Evolutionary conservation across 2,113 vertebrate genomes (phyloP).

Genomic region (Hystrix cristata): DNA sequence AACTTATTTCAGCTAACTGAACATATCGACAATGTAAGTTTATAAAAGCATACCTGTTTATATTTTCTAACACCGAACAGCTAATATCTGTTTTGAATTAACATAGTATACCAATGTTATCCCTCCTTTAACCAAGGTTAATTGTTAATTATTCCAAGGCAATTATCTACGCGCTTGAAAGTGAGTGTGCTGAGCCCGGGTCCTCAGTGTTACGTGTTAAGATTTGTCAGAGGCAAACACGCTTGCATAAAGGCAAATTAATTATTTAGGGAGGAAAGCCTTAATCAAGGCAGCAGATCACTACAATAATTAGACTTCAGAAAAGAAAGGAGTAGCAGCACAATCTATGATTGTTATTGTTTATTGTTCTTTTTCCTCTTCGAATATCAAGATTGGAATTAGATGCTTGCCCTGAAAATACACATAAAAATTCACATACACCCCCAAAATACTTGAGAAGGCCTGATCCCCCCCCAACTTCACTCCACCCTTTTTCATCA

Average conservation of each 20-base stretch:
- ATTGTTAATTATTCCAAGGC: slow-evolving; percentile 79
- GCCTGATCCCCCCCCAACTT: not conserved
- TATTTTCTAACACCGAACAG: slow-evolving; percentile 62
- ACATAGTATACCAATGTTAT: slow-evolving; percentile 58
- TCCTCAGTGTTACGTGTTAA: slow-evolving; percentile 44
- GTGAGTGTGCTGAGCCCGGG: slow-evolving; percentile 66
- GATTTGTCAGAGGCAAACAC: slow-evolving; percentile 64
- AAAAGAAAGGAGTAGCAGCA: slow-evolving; percentile 35
- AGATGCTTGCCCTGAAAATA: not conserved
- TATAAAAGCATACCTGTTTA: slow-evolving; percentile 55
- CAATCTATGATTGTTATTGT: not conserved
- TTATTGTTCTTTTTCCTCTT: slow-evolving; percentile 20
- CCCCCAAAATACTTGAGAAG: too few relatives aligned
- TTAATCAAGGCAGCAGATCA: slow-evolving; percentile 72
- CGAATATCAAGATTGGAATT: not conserved
- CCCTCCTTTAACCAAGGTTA: slow-evolving; percentile 75
- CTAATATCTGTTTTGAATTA: slow-evolving; percentile 71
- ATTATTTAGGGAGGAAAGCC: slow-evolving; percentile 79
- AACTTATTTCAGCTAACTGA: slow-evolving; percentile 53
- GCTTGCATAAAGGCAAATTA: slow-evolving; percentile 77
- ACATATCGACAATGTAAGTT: not conserved
- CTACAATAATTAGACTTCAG: slow-evolving; percentile 65
- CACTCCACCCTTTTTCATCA: not conserved
- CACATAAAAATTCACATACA: not conserved
- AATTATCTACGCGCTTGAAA: slow-evolving; percentile 69